Conservation (phyloP, 2,113 vertebrate genomes). For the Ploceus nigricollis region DNA sequence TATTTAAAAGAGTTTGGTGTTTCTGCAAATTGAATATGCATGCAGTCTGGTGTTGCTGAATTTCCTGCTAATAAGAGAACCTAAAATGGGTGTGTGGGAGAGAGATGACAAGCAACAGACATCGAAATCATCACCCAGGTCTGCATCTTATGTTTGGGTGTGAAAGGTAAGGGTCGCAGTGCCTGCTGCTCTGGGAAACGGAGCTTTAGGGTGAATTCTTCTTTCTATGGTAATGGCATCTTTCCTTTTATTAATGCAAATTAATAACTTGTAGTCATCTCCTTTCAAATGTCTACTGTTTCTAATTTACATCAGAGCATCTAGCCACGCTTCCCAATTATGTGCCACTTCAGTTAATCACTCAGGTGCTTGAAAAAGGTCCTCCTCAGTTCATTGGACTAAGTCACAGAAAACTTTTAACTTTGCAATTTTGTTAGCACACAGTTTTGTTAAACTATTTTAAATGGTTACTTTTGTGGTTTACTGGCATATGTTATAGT, state of each 20-base stretch:
- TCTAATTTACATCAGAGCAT: not conserved
- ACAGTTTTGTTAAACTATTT: not conserved
- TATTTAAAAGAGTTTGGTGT: not conserved
- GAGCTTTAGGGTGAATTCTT: not conserved
- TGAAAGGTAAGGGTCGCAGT: fast-evolving
- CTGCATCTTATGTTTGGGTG: fast-evolving
- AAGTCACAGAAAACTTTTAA: not conserved
- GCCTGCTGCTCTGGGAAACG: not conserved
- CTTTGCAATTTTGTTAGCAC: not conserved
- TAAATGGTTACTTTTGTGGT: not conserved
- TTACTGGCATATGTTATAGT: not conserved
- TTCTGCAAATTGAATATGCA: not conserved
- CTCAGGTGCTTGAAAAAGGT: not conserved
- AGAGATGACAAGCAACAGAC: not conserved
- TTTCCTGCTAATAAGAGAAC: not conserved
- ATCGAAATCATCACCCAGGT: not conserved
- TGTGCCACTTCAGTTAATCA: not conserved
- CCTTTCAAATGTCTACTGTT: not conserved
- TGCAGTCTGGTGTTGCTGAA: not conserved
- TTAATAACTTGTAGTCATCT: not conserved
- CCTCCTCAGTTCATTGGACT: not conserved
- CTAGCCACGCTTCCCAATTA: not conserved
- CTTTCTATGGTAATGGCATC: not conserved
- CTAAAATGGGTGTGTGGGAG: not conserved
- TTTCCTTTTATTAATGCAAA: not conserved